Evolutionary conservation across 92 coral and sea anemone genomes (phyloP).

Genomic region (Blastomussa wellsi): DNA sequence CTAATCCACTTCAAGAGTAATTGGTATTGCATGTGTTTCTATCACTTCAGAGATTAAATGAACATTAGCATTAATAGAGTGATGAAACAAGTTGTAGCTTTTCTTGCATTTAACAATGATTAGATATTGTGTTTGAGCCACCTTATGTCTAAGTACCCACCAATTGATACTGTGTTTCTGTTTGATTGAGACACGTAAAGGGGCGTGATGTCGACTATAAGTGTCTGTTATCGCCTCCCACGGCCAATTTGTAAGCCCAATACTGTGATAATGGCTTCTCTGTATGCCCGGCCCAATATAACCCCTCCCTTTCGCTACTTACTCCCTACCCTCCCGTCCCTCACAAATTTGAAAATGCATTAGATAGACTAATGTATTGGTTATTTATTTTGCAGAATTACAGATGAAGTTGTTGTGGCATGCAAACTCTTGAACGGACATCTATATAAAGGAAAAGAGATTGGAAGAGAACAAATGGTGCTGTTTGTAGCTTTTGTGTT

Average conservation of each 20-base stretch:
- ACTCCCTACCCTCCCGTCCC: background rate
- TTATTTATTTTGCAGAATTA: slow-evolving; percentile 50
- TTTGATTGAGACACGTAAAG: background rate
- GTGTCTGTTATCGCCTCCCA: background rate
- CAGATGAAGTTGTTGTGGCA: slow-evolving; percentile 87
- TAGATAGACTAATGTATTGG: background rate
- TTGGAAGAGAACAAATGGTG: slow-evolving; percentile 91
- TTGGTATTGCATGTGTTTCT: background rate
- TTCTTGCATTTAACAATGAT: background rate
- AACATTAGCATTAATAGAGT: background rate
- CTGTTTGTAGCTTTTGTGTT: background rate
- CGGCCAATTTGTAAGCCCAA: background rate
- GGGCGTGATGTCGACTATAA: background rate
- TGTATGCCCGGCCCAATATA: background rate
- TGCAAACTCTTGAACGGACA: slow-evolving; percentile 92
- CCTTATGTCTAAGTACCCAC: background rate
- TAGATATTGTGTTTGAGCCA: background rate
- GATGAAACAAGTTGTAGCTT: background rate
- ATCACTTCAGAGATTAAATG: background rate
- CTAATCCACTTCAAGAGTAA: background rate
- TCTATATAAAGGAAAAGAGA: slow-evolving; percentile 83
- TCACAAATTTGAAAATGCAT: background rate
- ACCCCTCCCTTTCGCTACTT: background rate
- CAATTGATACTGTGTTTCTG: background rate
- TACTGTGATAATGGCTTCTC: background rate